These are phyloP conservation scores for Alethe castanea DNA, from an alignment of 2,113 vertebrate species.

Conservation along the genomic window DNA sequence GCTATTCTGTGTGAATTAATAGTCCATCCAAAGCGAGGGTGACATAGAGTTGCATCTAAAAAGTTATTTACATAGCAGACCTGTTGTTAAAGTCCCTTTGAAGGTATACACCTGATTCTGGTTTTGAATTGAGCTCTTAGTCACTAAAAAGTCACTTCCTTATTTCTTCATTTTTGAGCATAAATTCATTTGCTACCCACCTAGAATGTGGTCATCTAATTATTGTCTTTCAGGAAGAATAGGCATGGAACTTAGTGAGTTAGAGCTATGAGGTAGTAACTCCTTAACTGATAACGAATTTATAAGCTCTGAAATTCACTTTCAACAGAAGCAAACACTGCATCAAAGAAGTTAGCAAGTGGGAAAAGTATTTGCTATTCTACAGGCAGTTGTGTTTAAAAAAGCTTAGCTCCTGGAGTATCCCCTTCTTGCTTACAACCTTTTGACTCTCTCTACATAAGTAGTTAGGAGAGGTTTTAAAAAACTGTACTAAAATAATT, in stretches of 20 bases:
- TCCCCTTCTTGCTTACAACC: not conserved
- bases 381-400: not conserved
- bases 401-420: not conserved
- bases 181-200: not conserved
- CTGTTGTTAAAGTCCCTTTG: not conserved
- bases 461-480: not conserved
- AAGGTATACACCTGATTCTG: not conserved
- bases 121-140: not conserved
- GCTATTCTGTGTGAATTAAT: not conserved
- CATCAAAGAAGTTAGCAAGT: not conserved
- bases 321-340: not conserved
- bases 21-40: rapidly evolving
- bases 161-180: not conserved
- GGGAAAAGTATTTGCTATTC: not conserved
- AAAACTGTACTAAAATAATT: not conserved
- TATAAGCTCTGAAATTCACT: not conserved
- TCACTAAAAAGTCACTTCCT: not conserved
- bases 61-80: not conserved
- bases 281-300: not conserved
- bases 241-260: not conserved
- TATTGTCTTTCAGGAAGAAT: not conserved
- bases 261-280: not conserved
- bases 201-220: not conserved
- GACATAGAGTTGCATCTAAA: not conserved
- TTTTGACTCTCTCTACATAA: not conserved